Evolutionary conservation across 2,797 vertebrate species (phyloP), one percentile per base, ranked within the genome.

Genomic region (Erethizon dorsatum): DNA sequence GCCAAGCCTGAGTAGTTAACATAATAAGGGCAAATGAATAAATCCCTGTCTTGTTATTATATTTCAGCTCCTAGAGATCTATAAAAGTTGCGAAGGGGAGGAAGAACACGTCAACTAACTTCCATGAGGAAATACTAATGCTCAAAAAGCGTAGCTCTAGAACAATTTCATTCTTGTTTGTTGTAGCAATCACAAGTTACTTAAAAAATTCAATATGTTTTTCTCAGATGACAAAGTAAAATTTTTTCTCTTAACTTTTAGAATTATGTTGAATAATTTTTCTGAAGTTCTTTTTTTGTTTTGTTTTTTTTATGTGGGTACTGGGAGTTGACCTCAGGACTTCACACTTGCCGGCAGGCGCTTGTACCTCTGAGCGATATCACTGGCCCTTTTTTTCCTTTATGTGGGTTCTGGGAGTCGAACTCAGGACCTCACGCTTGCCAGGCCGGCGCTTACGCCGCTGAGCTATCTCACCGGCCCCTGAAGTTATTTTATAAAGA

Each of bases 1-100:
- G 96, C 95, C 83, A 97, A 94, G 90, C 85, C n/a, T 94, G 65
- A 71, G 45, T 82, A 91, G 90, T 94, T 97, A 98, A 97, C 73
- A 89, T 96, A 97, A 96, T 69, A 88, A 83, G 95, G 41, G 83
- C 69, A 97, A 98, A 98, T 79, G 92, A 95, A 63, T 96, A 97
- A 97, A 98, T 96, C 56, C 94, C 54, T 90, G 20, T 93, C 97
- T 73, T 96, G 31, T 96, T 98, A 65, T 71, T 94, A 41, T 92
- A 65, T 82, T 79, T 98, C 83, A 91, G 92, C 97, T 96, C 52
- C 65, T 96, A 82, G 47, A 88, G 77, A 93, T 97, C 71, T 96
- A 2, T 88, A 65, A 87, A 67, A 83, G 54, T 63, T 82, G 54
- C 52, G 61, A 90, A 78, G 82, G 57, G 18, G 10, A 82, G 92